Conservation (phyloP, 2,888 invertebrate genomes). For the Drymonia ruficornis region DNA sequence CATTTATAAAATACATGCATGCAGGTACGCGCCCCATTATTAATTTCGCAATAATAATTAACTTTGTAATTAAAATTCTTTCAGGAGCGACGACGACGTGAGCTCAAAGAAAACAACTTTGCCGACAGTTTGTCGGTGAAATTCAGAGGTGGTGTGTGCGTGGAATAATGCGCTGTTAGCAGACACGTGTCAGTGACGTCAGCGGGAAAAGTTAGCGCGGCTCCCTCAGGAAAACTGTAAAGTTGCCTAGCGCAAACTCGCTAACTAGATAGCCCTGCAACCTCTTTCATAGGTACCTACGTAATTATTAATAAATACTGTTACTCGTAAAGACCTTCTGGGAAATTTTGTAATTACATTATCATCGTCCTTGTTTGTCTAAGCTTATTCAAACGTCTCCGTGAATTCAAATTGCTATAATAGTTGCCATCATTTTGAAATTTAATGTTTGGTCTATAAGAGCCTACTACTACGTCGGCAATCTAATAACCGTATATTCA, state of each 20-base stretch:
- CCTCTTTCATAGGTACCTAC: constrained; percentile 16
- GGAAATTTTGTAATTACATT: constrained; percentile 1
- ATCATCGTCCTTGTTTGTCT: background rate
- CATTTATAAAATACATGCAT: no score
- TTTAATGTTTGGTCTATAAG: no score
- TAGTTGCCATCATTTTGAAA: no score
- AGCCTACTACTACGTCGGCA: no score
- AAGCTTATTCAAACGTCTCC: background rate
- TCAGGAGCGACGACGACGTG: constrained; percentile 11
- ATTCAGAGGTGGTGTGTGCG: constrained; percentile 31
- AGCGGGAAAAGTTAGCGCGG: constrained; percentile 53
- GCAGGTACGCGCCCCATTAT: background rate
- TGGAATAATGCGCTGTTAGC: constrained; percentile 47
- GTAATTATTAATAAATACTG: constrained; percentile 33
- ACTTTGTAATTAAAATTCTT: constrained; percentile 24
- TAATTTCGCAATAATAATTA: constrained; percentile 11
- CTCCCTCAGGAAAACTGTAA: constrained; percentile 43
- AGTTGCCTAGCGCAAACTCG: constrained; percentile 48
- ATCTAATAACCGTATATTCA: no score
- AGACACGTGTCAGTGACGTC: constrained; percentile 38
- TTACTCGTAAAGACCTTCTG: background rate
- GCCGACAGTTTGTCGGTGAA: constrained; percentile 50
- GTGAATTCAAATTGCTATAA: no score
- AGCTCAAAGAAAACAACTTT: constrained; percentile 38
- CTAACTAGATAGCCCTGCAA: constrained; percentile 53